Percentiles rank a stretch among this genome's conserved stretches.
phyloP scores from a whole-genome alignment of 2,888 invertebrate genomes.

The Andrena dorsata region DNA sequence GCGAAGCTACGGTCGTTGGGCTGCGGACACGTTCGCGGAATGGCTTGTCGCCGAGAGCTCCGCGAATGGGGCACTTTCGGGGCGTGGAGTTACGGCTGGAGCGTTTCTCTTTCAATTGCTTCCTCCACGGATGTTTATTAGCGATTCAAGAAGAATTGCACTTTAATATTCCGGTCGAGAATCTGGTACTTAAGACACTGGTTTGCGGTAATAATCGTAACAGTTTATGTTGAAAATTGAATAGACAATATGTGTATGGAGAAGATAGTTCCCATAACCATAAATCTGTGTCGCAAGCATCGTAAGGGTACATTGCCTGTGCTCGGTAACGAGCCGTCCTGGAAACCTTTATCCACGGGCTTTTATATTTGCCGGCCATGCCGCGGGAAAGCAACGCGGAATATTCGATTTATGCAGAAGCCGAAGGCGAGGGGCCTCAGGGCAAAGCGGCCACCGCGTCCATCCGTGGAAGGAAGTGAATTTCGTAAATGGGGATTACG shows the following conservation, averaged over 20 bases:
- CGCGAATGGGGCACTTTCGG: neutral
- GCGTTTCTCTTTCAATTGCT: neutral
- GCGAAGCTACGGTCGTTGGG: neutral
- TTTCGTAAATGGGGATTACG: constrained; percentile 70
- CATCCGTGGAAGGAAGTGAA: constrained; percentile 44
- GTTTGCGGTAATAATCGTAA: too few relatives aligned
- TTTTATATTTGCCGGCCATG: neutral
- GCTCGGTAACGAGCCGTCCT: constrained; percentile 12
- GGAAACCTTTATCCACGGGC: neutral
- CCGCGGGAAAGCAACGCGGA: neutral
- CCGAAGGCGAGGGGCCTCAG: neutral
- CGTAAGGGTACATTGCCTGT: neutral
- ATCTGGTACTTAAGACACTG: too few relatives aligned
- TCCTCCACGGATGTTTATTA: neutral
- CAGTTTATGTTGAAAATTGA: neutral
- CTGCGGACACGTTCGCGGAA: constrained; percentile 1
- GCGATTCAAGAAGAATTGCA: too few relatives aligned
- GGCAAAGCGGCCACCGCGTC: constrained; percentile 13
- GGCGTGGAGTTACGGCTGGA: neutral
- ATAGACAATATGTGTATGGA: neutral
- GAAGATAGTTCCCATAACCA: neutral
- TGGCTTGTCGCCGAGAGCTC: neutral
- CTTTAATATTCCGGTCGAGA: too few relatives aligned
- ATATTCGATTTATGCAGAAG: constrained; percentile 20
- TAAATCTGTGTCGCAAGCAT: neutral